Conservation (phyloP, 2,113 vertebrate species). For the Maccullochella peelii region DNA sequence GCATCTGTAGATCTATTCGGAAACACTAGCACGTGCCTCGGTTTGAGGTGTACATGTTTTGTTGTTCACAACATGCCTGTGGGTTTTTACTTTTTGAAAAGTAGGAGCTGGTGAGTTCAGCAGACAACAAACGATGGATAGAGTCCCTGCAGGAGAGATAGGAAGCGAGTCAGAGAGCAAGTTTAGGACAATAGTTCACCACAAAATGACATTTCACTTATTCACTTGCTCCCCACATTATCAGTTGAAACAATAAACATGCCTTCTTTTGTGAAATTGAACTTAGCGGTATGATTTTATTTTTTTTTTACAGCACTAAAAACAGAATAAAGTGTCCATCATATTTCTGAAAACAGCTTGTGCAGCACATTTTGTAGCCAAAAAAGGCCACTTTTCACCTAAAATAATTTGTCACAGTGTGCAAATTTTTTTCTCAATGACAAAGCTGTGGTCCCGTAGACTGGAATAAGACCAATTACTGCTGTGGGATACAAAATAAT, state of each 20-base stretch:
- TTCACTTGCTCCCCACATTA: conserved; percentile 27
- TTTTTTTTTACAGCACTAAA: conserved; percentile 1
- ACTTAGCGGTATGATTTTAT: background rate
- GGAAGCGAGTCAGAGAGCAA: background rate
- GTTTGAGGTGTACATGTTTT: conserved; percentile 43
- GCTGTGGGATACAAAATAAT: background rate
- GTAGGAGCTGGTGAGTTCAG: background rate
- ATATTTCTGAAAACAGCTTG: background rate
- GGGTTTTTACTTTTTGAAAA: conserved; percentile 32
- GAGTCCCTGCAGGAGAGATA: conserved; percentile 20
- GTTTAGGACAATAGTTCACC: conserved; percentile 19
- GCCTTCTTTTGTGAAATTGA: conserved; percentile 16
- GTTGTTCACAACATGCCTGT: conserved; percentile 53
- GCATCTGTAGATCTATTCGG: background rate
- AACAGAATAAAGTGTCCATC: background rate
- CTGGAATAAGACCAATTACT: conserved; percentile 1
- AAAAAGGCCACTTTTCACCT: background rate
- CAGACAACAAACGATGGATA: background rate
- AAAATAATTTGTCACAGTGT: conserved; percentile 20
- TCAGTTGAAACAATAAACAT: conserved; percentile 35
- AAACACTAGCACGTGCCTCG: conserved; percentile 18
- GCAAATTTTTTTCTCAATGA: background rate
- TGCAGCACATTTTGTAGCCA: conserved; percentile 8
- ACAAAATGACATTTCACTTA: conserved; percentile 46
- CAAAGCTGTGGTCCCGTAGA: background rate